phyloP scores from a whole-genome alignment of 2,797 vertebrate species.

The Rhinophrynus dorsalis region DNA sequence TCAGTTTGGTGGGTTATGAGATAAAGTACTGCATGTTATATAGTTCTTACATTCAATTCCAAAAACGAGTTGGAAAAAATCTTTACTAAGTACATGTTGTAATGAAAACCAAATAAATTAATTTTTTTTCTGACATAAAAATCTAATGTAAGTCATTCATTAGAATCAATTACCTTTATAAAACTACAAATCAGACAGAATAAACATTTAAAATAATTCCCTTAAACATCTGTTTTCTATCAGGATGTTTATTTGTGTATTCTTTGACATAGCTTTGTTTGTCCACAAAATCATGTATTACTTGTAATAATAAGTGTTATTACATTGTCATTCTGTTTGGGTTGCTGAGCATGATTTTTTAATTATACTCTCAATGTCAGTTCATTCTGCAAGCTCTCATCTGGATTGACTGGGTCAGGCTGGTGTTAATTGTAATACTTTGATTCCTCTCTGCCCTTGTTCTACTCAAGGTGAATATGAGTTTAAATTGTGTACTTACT shows the following conservation, averaged over 20 bases:
- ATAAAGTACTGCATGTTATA: no score
- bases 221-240: not conserved
- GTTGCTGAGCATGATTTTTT: conserved; percentile 38
- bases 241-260: not conserved
- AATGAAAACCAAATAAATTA: no score
- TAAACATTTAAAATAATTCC: no score
- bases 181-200: no score
- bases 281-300: not conserved
- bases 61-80: no score
- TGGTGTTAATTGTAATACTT: conserved; percentile 48
- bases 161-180: no score
- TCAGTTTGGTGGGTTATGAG: no score
- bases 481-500: conserved; percentile 17
- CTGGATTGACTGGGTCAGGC: conserved; percentile 44
- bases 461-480: conserved; percentile 35
- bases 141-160: no score
- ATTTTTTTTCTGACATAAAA: no score
- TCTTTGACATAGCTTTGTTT: not conserved
- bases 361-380: conserved; percentile 42
- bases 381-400: conserved; percentile 40
- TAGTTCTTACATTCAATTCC: no score
- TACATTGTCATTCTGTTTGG: conserved; percentile 35
- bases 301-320: conserved; percentile 26
- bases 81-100: no score
- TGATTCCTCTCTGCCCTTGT: conserved; percentile 42